Percentiles rank a stretch among this genome's conserved stretches.
Conservation (phyloP, 2,113 vertebrate genomes). For the Ceyx melanurus region DNA sequence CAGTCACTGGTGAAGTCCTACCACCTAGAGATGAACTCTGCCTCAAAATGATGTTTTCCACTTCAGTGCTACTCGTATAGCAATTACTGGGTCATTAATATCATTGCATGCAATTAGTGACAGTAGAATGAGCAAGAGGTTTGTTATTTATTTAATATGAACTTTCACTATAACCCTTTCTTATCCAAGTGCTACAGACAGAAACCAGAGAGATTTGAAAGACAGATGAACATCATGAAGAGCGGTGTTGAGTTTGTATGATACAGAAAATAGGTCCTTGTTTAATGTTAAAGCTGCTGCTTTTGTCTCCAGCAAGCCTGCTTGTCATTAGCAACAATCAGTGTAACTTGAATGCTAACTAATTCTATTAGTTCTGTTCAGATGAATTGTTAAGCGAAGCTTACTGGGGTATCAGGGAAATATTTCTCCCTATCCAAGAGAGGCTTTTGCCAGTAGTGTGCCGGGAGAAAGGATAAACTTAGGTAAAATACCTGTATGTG, state of each 20-base stretch:
- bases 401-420: neutral
- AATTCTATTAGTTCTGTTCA: constrained; percentile 58
- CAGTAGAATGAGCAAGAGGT: constrained; percentile 62
- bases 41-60: constrained; percentile 77
- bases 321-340: constrained; percentile 29
- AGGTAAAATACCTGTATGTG: constrained; percentile 26
- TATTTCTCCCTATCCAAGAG: neutral
- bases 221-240: neutral
- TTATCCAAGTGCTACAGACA: neutral
- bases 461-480: neutral
- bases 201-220: constrained; percentile 5
- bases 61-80: constrained; percentile 72
- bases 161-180: constrained; percentile 62
- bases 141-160: constrained; percentile 56
- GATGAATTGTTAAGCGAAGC: constrained; percentile 49
- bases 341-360: constrained; percentile 34
- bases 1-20: constrained; percentile 73
- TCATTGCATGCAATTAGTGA: constrained; percentile 83
- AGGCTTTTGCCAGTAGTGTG: neutral
- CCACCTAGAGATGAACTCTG: constrained; percentile 79
- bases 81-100: constrained; percentile 84
- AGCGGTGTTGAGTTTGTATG: neutral
- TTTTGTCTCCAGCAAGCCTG: neutral
- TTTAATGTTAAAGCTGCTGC: neutral
- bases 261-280: neutral